Evolutionary conservation across 2,113 vertebrate genomes (phyloP).

Genomic region (Crotalus horridus): DNA sequence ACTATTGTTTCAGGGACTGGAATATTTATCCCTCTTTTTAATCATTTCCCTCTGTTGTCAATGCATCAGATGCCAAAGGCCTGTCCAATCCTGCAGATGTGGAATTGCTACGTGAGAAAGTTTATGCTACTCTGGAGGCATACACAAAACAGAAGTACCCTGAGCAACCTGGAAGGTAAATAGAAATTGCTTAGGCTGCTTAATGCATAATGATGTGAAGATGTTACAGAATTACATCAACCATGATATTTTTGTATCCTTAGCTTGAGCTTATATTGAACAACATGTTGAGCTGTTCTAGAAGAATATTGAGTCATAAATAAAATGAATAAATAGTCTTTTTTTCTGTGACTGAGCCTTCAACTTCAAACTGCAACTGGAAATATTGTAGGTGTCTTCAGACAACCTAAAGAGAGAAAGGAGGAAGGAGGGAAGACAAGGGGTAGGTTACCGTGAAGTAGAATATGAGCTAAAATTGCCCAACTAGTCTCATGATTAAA

Average conservation of each 20-base stretch:
- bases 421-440: neutral
- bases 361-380: neutral
- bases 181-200: neutral
- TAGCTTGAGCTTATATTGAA: neutral
- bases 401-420: neutral
- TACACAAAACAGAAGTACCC: conserved; percentile 98
- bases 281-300: neutral
- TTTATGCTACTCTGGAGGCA: conserved; percentile 92
- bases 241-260: neutral
- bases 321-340: neutral
- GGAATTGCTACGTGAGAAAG: conserved; percentile 87
- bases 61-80: conserved; percentile 87
- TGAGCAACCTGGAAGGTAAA: conserved; percentile 90
- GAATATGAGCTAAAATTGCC: neutral
- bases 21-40: neutral
- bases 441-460: neutral
- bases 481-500: neutral
- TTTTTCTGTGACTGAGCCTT: neutral
- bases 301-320: neutral
- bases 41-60: neutral
- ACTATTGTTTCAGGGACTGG: too few relatives aligned
- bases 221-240: neutral
- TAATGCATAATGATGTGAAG: neutral
- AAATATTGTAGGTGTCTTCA: neutral
- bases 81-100: conserved; percentile 90